Conservation (phyloP, 92 coral and sea anemone species). For the Phenganax marumi region DNA sequence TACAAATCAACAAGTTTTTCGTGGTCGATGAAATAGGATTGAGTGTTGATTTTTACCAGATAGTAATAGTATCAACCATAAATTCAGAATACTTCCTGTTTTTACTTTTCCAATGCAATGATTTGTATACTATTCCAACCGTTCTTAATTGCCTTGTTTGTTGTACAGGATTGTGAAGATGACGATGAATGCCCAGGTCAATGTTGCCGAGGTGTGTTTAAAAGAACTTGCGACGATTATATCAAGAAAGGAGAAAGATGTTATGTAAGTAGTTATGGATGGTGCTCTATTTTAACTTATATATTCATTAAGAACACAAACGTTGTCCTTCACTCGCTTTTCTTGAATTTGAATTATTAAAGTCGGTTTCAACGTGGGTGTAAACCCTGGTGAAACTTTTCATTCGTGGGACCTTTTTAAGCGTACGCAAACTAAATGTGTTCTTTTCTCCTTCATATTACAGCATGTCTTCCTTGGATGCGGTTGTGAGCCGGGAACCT, state of each 20-base stretch:
- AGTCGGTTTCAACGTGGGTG: no score
- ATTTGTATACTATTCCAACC: neutral
- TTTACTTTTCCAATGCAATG: neutral
- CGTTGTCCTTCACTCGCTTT: no score
- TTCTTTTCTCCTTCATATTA: neutral
- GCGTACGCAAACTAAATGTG: neutral
- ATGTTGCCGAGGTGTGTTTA: constrained; percentile 12
- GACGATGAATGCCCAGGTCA: constrained; percentile 14
- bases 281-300: neutral
- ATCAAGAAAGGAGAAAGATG: constrained; percentile 25
- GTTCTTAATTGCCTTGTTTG: neutral
- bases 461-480: neutral
- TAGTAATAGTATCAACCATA: no score
- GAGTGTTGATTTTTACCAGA: no score
- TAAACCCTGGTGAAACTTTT: no score
- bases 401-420: no score
- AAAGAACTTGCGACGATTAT: constrained; percentile 3
- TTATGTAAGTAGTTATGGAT: neutral
- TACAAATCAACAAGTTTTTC: no score
- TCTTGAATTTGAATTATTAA: no score
- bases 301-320: no score
- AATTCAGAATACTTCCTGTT: no score
- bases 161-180: neutral
- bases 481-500: constrained; percentile 12
- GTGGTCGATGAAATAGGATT: no score